Conservation (phyloP, 92 coral and sea anemone species). For the Parazoanthus darwini region DNA sequence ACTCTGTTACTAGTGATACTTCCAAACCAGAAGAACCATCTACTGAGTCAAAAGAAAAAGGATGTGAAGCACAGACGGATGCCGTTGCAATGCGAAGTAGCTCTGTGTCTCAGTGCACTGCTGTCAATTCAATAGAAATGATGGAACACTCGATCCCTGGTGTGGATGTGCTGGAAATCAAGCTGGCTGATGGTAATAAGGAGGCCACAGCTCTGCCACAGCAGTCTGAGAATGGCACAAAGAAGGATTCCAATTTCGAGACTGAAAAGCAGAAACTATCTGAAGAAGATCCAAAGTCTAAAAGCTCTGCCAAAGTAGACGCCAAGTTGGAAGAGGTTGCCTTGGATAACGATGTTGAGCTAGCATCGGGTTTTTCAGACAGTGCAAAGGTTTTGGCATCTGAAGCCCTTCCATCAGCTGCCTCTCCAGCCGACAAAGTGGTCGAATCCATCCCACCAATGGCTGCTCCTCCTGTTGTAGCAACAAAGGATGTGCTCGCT, state of each 20-base stretch:
- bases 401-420: background rate
- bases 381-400: background rate
- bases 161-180: constrained; percentile 89
- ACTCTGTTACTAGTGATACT: background rate
- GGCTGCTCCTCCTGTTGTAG: constrained; percentile 25
- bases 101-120: constrained; percentile 60
- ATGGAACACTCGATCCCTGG: constrained; percentile 59
- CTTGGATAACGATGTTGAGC: constrained; percentile 2
- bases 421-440: background rate
- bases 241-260: background rate
- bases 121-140: constrained; percentile 58
- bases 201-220: constrained; percentile 92
- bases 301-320: constrained; percentile 1
- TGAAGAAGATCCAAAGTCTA: background rate
- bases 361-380: background rate
- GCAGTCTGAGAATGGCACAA: constrained; percentile 37
- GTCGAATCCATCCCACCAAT: constrained; percentile 26
- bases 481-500: constrained; percentile 19
- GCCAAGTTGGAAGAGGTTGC: background rate
- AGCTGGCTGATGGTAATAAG: constrained; percentile 76
- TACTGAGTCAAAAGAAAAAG: constrained; percentile 26
- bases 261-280: background rate
- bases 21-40: background rate
- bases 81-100: constrained; percentile 28
- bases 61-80: constrained; percentile 9